Conservation (phyloP, 2,797 vertebrate species). For the Anisognathus igniventris region DNA sequence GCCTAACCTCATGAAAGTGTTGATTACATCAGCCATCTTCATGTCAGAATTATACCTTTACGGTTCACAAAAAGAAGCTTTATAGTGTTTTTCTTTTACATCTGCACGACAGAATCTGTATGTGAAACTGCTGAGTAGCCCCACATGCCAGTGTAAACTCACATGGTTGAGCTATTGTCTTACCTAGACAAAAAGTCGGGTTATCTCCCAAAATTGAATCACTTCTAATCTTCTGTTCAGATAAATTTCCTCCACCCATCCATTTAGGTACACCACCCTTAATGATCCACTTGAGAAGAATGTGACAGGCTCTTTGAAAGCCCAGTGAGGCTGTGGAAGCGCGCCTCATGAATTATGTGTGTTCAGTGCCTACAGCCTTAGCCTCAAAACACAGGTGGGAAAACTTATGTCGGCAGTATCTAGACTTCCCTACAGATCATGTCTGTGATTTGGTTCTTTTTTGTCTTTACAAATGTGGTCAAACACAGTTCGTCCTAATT, state of each 20-base stretch:
- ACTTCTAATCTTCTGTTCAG: slow-evolving; percentile 53
- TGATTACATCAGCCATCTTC: slow-evolving; percentile 42
- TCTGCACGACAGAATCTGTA: background rate
- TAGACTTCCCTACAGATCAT: background rate
- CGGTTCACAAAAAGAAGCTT: background rate
- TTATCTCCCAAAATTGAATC: slow-evolving; percentile 58
- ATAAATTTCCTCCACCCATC: slow-evolving; percentile 59
- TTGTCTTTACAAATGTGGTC: background rate
- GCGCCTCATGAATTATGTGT: background rate
- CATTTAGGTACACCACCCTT: slow-evolving; percentile 46
- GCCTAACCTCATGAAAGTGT: background rate
- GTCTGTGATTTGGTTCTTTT: background rate
- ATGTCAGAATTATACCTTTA: slow-evolving; percentile 14
- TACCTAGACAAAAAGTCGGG: slow-evolving; percentile 29
- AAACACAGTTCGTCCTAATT: background rate
- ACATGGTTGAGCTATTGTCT: background rate
- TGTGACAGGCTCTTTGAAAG: slow-evolving; percentile 21
- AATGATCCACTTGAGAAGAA: slow-evolving; percentile 60
- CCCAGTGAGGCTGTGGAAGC: background rate
- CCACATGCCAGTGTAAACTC: slow-evolving; percentile 12
- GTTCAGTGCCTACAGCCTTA: background rate
- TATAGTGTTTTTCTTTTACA: slow-evolving; percentile 19
- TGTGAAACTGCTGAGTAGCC: slow-evolving; percentile 10
- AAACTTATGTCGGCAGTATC: background rate
- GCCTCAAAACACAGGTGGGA: background rate